phyloP scores from a whole-genome alignment of 2,113 vertebrate species.

The Coptodon rendalli region DNA sequence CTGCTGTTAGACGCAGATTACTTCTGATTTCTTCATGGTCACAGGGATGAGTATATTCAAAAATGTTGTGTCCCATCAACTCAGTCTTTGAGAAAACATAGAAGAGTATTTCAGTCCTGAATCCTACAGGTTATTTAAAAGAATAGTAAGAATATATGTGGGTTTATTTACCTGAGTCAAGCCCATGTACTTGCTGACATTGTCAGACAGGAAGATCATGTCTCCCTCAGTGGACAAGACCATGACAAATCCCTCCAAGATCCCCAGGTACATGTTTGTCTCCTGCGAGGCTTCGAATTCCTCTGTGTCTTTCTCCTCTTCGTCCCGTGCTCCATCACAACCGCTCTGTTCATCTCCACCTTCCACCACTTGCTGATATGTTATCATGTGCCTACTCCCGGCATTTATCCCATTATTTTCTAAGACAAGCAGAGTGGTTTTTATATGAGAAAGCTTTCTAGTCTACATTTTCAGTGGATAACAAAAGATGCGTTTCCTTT shows the following conservation, averaged over 20 bases:
- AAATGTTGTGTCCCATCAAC: conserved; percentile 92
- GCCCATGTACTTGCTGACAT: conserved; percentile 91
- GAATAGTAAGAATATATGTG: neutral
- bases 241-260: conserved; percentile 88
- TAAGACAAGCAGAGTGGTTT: neutral
- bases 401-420: neutral
- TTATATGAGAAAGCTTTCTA: neutral
- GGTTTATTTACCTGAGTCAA: conserved; percentile 81
- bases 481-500: neutral
- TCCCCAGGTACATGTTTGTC: conserved; percentile 74
- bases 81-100: conserved; percentile 76
- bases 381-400: neutral
- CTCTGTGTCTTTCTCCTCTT: conserved; percentile 60
- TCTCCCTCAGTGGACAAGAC: conserved; percentile 89
- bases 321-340: conserved; percentile 52
- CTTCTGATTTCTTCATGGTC: conserved; percentile 91
- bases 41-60: conserved; percentile 92
- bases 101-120: neutral
- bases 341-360: neutral
- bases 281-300: conserved; percentile 47
- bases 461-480: neutral
- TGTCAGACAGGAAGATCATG: conserved; percentile 92
- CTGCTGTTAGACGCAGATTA: conserved; percentile 82
- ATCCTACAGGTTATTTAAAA: neutral
- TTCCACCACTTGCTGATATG: neutral